These are phyloP conservation scores for Chymomyza amoena DNA, from an alignment of 2,888 invertebrate genomes.

Conservation along the genomic window DNA sequence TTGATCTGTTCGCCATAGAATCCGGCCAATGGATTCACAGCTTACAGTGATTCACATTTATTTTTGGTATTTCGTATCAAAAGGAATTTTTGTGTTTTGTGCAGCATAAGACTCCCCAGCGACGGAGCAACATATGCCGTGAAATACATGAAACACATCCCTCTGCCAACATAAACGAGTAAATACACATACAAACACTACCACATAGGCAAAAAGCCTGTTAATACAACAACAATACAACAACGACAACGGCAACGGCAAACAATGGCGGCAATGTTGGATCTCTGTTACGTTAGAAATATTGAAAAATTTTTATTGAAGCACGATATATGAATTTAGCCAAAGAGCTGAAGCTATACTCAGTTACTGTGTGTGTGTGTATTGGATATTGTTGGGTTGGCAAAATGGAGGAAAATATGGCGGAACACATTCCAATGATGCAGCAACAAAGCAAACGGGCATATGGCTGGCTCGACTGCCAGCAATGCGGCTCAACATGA, in stretches of 20 bases:
- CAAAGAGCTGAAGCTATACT: conserved; percentile 25
- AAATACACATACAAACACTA: conserved; percentile 8
- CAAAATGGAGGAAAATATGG: conserved; percentile 44
- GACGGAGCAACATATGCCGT: conserved; percentile 34
- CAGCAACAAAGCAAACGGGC: background rate
- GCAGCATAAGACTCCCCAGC: background rate
- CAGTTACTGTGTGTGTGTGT: background rate
- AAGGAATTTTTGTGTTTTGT: conserved; percentile 40
- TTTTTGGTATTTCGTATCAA: conserved; percentile 54
- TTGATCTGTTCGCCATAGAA: background rate
- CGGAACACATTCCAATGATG: conserved; percentile 54
- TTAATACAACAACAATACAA: conserved; percentile 57
- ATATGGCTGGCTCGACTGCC: background rate
- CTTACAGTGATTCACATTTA: conserved; percentile 26
- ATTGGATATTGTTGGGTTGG: background rate
- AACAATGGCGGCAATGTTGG: conserved; percentile 6
- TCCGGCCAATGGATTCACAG: conserved; percentile 5
- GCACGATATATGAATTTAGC: conserved; percentile 52
- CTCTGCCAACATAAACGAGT: background rate
- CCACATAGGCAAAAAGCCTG: conserved; percentile 26
- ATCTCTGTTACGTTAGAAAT: conserved; percentile 52
- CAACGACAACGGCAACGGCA: conserved; percentile 32
- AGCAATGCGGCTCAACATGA: conserved; percentile 1
- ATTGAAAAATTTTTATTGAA: conserved; percentile 64
- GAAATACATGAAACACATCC: conserved; percentile 36